Evolutionary conservation across 2,113 vertebrate species (phyloP), one percentile per base, ranked within the genome.

Genomic region (Hypomesus transpacificus): DNA sequence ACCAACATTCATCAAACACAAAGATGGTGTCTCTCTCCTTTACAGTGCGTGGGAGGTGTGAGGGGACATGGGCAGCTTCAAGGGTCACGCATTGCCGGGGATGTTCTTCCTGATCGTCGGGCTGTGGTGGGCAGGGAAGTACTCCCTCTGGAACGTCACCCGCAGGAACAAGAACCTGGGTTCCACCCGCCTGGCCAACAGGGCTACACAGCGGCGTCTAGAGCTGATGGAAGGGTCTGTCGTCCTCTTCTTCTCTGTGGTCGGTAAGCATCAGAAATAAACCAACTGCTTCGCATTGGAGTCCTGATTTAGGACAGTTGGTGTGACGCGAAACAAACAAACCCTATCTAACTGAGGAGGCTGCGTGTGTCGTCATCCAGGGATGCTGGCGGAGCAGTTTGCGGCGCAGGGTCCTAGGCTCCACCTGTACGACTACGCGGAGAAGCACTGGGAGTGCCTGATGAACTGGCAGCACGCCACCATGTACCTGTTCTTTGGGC

Each of bases 401-500:
- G 75, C 84, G 51, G 76, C 89, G 0, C 90, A 86, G 2, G 97
- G 95, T 0, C 95, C 95, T 14, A 86, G 86, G 58, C 83, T 98
- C 70, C 92, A 87, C 61, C 72, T 98, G 75, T 97, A 96, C 26
- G 83, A 96, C 83, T 89, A 90, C 0, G 83, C 93, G 51, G 90
- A 92, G 76, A 87, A 94, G 60, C 93, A 91, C 31, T 96, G 96
- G 96, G 79, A 92, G 9, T 80, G 92, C 39, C 79, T 96, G 75
- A 91, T 93, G 85, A 92, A 93, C 87, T 99, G 97, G 97, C 97
- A 99, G 60, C 97, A 99, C 13, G 80, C 90, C 70, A 97, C 95
- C 80, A 98, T 99, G 94, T 98, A 99, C 80, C 86, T 98, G 69
- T 97, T 98, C 89, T 97, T 96, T 8, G 92, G 92, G 22, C 85